Evolutionary conservation across 2,888 invertebrate genomes (phyloP).

Genomic region (Parelbella ahira): DNA sequence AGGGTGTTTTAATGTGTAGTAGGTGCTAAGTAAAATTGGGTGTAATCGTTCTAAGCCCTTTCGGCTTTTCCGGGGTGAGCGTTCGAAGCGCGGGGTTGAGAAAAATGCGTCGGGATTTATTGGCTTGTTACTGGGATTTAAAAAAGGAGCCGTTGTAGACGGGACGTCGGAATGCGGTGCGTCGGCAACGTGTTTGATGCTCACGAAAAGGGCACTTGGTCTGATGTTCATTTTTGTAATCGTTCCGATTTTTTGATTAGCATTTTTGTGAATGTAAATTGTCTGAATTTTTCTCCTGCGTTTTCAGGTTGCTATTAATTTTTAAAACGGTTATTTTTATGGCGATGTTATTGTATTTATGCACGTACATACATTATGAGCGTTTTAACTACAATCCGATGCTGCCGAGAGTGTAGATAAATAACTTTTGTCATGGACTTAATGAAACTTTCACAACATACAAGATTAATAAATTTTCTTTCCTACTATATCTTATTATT

Average conservation of each 20-base stretch:
- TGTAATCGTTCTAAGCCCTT: conserved; percentile 78
- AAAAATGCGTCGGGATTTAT: conserved; percentile 77
- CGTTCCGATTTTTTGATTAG: conserved; percentile 52
- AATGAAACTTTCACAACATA: too few relatives aligned
- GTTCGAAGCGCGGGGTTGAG: conserved; percentile 42
- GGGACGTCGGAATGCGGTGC: conserved; percentile 58
- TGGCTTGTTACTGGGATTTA: conserved; percentile 80
- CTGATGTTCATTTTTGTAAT: conserved; percentile 66
- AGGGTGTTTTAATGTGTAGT: conserved; percentile 64
- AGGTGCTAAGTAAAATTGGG: conserved; percentile 80
- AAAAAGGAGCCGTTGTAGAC: conserved; percentile 65
- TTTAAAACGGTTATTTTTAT: too few relatives aligned
- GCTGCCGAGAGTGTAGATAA: too few relatives aligned
- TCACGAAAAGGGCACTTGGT: conserved; percentile 49
- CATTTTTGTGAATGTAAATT: conserved; percentile 18
- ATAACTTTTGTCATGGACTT: too few relatives aligned
- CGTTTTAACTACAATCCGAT: too few relatives aligned
- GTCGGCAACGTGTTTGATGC: conserved; percentile 54
- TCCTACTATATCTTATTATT: too few relatives aligned
- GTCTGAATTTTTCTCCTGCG: conserved; percentile 8
- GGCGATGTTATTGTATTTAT: too few relatives aligned
- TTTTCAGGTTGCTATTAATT: too few relatives aligned
- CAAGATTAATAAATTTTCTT: too few relatives aligned
- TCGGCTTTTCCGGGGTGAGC: conserved; percentile 46
- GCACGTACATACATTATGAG: too few relatives aligned